Base-by-base conservation (phyloP, 2,113 vertebrate species). In the Pagrus major region DNA sequence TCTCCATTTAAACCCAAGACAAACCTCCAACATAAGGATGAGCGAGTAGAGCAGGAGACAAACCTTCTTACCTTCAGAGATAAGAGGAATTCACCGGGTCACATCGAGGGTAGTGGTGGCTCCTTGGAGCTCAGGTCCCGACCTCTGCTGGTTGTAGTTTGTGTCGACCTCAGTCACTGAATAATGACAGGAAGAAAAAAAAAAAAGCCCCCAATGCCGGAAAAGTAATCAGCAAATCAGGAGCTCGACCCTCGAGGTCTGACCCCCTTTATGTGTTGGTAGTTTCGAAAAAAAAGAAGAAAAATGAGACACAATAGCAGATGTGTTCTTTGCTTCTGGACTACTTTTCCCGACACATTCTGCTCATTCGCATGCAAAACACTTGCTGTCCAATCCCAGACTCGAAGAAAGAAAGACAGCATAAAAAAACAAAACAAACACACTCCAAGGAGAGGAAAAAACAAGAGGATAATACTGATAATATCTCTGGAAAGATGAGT, bases 41-140 rank as follows among this genome's bases (percentile, higher is more conserved):
- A 33, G 2, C 54, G 46, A 27, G 39, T 21, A 11, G 5, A 51
- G 11, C 11, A 37, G 18, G 16, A 60, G 14, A 61, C 0, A 4
- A 54, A 10, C 3, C 20, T 23, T 37, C 73, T 94, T 93, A 96
- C 95, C 94, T 95, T 86, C 92, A 94, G 86, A 93, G 91, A 94
- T 86, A 90, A 93, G 92, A 86, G 81, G 90, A 89, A 84, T 83
- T 91, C 55, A 76, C 80, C 67, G 71, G 92, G 90, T 94, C 93
- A 93, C 94, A 91, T 94, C 78, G 51, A 85, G 71, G 86, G 73
- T 46, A 71, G 67, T 68, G 81, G 83, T 70, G 75, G 72, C 87
- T 89, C 75, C 77, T 61, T n/a, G 69, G 74, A 82, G 86, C 70
- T 80, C 85, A 85, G 84, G 84, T 90, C 66, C 84, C 59, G 81